Percentiles rank a stretch among this genome's conserved stretches.
These are phyloP conservation scores for Pelecanoides urinatrix DNA, from an alignment of 2,113 vertebrate genomes.

Conservation along the genomic window DNA sequence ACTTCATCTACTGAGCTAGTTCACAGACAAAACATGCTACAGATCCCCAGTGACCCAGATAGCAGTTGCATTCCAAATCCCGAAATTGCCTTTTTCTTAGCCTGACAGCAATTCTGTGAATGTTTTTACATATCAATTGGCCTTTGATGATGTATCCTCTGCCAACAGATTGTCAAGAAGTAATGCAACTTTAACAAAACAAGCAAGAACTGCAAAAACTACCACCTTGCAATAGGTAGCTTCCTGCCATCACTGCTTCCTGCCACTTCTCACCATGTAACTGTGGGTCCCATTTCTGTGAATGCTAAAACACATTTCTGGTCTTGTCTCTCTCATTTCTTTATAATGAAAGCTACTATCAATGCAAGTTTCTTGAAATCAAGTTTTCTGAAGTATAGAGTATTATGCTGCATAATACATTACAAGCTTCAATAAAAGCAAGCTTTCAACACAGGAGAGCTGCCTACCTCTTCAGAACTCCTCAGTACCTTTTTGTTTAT, in stretches of 20 bases:
- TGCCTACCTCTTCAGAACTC: not conserved
- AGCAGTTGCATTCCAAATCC: not conserved
- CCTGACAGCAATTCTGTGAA: not conserved
- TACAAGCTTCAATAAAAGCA: not conserved
- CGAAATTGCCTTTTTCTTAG: not conserved
- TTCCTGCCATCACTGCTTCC: not conserved
- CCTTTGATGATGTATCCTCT: not conserved
- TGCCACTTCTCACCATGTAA: not conserved
- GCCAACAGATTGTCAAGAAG: not conserved
- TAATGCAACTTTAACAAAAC: not conserved
- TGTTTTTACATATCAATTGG: not conserved
- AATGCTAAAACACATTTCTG: not conserved
- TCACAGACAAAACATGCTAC: not conserved
- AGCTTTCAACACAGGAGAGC: not conserved
- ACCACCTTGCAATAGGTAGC: not conserved
- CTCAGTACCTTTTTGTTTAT: not conserved
- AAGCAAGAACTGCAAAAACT: not conserved
- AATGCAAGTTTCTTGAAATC: not conserved
- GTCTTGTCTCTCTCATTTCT: not conserved
- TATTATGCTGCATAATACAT: not conserved
- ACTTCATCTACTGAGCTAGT: not conserved
- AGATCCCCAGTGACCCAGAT: conserved; percentile 38
- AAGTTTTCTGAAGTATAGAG: not conserved
- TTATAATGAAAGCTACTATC: not conserved
- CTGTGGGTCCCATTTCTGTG: rapidly evolving